Evolutionary conservation across 1,140 invertebrate species (phyloP), one percentile per base, ranked within the genome.

Genomic region (Ephestia elutella): DNA sequence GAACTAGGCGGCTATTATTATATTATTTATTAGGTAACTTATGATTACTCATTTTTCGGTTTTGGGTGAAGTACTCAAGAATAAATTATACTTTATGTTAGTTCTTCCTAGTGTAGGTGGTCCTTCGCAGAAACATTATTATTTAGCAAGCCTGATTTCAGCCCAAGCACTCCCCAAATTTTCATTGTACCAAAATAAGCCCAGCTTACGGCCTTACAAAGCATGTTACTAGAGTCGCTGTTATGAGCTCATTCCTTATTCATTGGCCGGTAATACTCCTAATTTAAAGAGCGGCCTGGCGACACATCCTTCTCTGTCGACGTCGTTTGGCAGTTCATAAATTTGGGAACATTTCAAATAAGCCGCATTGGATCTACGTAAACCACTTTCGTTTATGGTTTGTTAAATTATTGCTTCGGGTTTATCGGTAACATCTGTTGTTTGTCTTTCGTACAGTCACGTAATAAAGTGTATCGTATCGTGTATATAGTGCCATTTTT

Each of bases 351-450:
- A 20, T 50, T 50, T 50, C 20, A 50, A 50, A 50, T 20, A 50
- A 50, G 10, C 49, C 49, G 49, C 20, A 19, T 20, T 50, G 19
- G 17, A 50, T 50, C 18, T 5, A 50, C 49, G 20, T 19, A 50
- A 50, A 50, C 49, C 49, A 50, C 49, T 50, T 50, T 2, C 49
- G 18, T 50, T 50, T 20, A 50, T 20, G 49, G 18, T 20, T 20
- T 17, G 20, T 50, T 20, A 20, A 50, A 20, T 50, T 50, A 50
- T 50, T 50, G 49, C 49, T 50, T 15, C 18, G 49, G 49, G 18
- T 50, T 50, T 50, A 50, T 50, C 49, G 20, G 49, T 13, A 10
- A 20, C 49, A 50, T 20, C 49, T 50, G 49, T 50, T 50, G 9
- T 19, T 1, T 35, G 3, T 35, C 1, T 13, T 35, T 35, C 10